These are phyloP conservation scores for Astyanax mexicanus DNA, from an alignment of 2,797 vertebrate species.

Conservation along the genomic window DNA sequence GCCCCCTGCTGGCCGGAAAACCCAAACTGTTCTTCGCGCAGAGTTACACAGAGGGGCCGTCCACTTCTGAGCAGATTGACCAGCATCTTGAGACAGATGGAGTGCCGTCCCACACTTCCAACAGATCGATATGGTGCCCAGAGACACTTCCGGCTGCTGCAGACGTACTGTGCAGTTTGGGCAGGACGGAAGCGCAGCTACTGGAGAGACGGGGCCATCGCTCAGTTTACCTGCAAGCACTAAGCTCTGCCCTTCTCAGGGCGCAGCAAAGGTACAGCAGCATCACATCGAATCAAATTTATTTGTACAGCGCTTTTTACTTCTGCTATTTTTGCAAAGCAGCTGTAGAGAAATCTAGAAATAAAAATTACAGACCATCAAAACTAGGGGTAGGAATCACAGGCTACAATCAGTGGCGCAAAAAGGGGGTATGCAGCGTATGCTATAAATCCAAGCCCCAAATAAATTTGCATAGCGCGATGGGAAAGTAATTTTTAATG, in stretches of 20 bases:
- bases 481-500: no score
- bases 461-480: no score
- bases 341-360: no score
- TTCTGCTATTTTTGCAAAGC: no score
- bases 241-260: constrained; percentile 76
- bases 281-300: no score
- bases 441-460: no score
- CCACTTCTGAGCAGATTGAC: constrained; percentile 47
- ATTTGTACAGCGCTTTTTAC: no score
- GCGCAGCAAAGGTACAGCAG: constrained; percentile 68
- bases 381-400: no score
- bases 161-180: constrained; percentile 92
- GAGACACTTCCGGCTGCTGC: constrained; percentile 78
- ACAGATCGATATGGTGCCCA: not conserved
- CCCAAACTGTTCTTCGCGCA: constrained; percentile 96
- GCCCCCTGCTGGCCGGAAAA: constrained; percentile 85
- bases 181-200: constrained; percentile 75
- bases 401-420: no score
- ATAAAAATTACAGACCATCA: no score
- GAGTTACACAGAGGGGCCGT: constrained; percentile 75
- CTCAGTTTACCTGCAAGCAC: constrained; percentile 81
- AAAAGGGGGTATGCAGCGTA: no score
- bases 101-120: not conserved
- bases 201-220: constrained; percentile 66
- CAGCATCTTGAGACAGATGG: constrained; percentile 82